Conservation (phyloP, 2,888 invertebrate species). For the Chrysotoxum bicinctum region DNA sequence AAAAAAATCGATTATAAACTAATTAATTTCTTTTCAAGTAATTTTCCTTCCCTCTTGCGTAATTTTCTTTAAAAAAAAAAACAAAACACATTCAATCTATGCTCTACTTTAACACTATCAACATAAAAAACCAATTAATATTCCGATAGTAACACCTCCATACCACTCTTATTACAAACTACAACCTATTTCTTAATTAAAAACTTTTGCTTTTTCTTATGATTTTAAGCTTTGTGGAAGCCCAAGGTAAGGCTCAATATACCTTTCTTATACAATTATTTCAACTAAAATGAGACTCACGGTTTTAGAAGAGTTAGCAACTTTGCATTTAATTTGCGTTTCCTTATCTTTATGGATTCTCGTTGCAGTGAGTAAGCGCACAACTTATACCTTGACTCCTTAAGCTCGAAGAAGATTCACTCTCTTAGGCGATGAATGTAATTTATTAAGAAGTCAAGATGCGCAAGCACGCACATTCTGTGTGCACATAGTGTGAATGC, state of each 20-base stretch:
- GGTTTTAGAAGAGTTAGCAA: background rate
- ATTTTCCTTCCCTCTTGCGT: background rate
- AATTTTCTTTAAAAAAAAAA: background rate
- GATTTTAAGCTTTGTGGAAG: background rate
- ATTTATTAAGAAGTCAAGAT: constrained; percentile 54
- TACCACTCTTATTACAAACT: background rate
- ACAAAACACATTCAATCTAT: background rate
- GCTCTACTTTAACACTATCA: background rate
- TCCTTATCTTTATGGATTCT: constrained; percentile 29
- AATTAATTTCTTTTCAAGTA: background rate
- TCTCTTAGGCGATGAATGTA: constrained; percentile 24
- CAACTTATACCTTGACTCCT: background rate
- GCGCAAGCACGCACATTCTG: constrained; percentile 8
- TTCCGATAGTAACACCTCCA: background rate
- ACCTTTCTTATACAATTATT: constrained; percentile 5
- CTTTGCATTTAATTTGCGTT: constrained; percentile 44
- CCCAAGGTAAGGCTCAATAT: background rate
- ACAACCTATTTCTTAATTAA: background rate
- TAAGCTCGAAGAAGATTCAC: background rate
- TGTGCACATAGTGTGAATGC: background rate
- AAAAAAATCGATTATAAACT: background rate
- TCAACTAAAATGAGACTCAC: background rate
- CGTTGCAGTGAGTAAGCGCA: constrained; percentile 34
- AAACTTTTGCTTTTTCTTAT: background rate
- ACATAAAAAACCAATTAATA: constrained; percentile 16